phyloP scores from a whole-genome alignment of 2,888 invertebrate genomes.

The Pachymerium ferrugineum region DNA sequence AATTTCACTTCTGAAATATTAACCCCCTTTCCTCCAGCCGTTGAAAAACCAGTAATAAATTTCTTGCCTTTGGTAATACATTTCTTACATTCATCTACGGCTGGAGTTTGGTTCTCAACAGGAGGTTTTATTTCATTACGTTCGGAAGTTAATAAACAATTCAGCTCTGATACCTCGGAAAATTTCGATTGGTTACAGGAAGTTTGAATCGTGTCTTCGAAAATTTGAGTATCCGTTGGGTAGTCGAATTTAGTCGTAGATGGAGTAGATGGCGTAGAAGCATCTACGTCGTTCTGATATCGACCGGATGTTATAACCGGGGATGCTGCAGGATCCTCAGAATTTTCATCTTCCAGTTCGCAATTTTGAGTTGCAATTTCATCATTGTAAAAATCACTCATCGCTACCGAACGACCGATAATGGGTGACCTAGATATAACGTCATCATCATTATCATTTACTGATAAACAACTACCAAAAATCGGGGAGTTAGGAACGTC shows the following conservation, averaged over 20 bases:
- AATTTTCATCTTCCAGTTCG: background rate
- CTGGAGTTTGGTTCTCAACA: too few species aligned
- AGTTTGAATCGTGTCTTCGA: background rate
- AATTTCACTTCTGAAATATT: constrained; percentile 42
- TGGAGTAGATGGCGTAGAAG: too few species aligned
- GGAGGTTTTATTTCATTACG: too few species aligned
- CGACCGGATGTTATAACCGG: too few species aligned
- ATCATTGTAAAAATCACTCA: too few species aligned
- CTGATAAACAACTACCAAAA: background rate
- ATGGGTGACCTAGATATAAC: background rate
- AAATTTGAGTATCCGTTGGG: background rate
- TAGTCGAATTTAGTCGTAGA: background rate
- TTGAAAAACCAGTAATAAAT: constrained; percentile 44
- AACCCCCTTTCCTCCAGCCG: constrained; percentile 48
- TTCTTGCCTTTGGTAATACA: background rate
- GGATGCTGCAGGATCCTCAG: background rate
- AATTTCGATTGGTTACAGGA: background rate
- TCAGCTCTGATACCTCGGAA: background rate
- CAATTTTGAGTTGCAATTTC: too few species aligned
- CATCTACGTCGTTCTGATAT: too few species aligned
- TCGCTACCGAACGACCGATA: too few species aligned
- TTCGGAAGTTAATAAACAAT: background rate
- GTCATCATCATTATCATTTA: background rate
- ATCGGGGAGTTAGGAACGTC: background rate
- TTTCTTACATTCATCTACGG: background rate